Percentiles rank a stretch among this genome's conserved stretches.
These are phyloP conservation scores for Fundulus diaphanus DNA, from an alignment of 2,797 vertebrate species.

Conservation along the genomic window DNA sequence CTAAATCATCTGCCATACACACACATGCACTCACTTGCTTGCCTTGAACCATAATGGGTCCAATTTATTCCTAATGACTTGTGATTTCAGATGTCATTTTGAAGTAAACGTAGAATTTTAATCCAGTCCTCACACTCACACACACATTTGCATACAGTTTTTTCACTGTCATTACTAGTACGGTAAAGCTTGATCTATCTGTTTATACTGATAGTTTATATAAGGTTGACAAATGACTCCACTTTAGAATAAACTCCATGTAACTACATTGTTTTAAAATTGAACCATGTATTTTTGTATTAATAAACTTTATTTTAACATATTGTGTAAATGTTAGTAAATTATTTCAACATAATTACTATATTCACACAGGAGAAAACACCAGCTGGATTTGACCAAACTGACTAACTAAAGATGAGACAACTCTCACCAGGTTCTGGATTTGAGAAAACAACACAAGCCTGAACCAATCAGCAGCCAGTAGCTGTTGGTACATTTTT, in stretches of 20 bases:
- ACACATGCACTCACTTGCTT: constrained; percentile 20
- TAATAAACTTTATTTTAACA: background rate
- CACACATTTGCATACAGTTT: background rate
- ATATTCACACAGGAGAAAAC: background rate
- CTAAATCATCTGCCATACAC: constrained; percentile 25
- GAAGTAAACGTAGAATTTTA: constrained; percentile 47
- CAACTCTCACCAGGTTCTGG: background rate
- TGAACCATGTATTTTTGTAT: background rate
- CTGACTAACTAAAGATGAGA: background rate
- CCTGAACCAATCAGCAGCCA: background rate
- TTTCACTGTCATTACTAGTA: constrained; percentile 3
- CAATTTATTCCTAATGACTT: constrained; percentile 73
- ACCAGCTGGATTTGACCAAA: background rate
- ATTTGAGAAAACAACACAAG: background rate
- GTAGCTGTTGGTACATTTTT: background rate
- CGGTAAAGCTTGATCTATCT: background rate
- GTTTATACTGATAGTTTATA: background rate
- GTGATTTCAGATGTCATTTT: constrained; percentile 62
- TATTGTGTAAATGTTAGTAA: background rate
- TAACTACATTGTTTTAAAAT: background rate
- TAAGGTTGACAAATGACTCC: background rate
- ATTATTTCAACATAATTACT: background rate
- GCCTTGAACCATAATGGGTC: constrained; percentile 57
- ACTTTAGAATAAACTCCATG: background rate
- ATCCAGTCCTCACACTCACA: constrained; percentile 28